Conservation (phyloP, 2,888 invertebrate genomes). For the Xestoiulus laeticollis region DNA sequence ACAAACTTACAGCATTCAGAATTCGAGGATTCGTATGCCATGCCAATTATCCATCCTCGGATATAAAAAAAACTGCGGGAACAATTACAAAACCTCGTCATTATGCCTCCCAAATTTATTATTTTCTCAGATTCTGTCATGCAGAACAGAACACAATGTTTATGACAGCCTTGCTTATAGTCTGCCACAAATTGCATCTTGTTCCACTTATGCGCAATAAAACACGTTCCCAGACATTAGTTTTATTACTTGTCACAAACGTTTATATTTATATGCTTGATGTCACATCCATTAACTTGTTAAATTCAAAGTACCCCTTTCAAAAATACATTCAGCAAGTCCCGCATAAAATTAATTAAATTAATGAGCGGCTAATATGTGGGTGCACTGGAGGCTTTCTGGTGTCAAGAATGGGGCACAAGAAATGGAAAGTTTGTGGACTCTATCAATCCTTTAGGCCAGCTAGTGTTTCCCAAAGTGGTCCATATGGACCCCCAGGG, state of each 20-base stretch:
- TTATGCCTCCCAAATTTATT: constrained; percentile 1
- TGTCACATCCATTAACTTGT: constrained; percentile 23
- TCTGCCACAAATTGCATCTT: constrained; percentile 15
- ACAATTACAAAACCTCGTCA: constrained; percentile 7
- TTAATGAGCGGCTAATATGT: not conserved
- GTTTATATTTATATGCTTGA: constrained; percentile 8
- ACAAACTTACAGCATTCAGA: not conserved
- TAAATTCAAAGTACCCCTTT: constrained; percentile 5
- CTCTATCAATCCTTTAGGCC: not conserved
- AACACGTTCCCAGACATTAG: constrained; percentile 34
- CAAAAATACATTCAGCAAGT: not conserved
- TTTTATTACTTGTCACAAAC: constrained; percentile 37
- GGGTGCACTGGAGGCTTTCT: not conserved
- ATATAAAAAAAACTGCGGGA: not conserved
- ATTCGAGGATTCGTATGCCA: no score
- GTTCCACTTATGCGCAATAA: constrained; percentile 34
- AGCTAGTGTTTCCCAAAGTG: no score
- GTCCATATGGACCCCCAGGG: no score
- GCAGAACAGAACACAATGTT: not conserved
- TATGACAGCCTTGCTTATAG: constrained; percentile 15
- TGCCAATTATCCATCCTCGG: not conserved
- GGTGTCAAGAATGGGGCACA: not conserved
- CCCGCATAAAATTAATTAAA: constrained; percentile 17
- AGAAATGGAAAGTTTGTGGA: not conserved
- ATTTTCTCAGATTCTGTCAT: constrained; percentile 7